Conservation (phyloP, 2,888 invertebrate species). For the Melangyna quadrimaculata region DNA sequence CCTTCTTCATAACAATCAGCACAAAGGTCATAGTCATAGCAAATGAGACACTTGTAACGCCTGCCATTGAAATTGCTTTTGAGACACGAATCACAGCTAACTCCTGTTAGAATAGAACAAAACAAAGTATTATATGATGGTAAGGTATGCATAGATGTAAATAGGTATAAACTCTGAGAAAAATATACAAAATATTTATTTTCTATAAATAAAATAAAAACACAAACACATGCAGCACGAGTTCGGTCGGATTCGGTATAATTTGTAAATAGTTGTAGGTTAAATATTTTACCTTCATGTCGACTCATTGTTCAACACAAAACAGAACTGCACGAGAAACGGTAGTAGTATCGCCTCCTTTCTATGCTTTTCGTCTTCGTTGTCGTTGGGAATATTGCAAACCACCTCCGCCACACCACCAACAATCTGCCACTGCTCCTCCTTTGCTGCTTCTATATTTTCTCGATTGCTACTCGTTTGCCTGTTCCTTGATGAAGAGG, state of each 20-base stretch:
- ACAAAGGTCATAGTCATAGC: slow-evolving; percentile 99
- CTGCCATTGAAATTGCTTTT: slow-evolving; percentile 98
- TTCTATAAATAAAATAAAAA: slow-evolving; percentile 24
- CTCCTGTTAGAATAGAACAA: slow-evolving; percentile 86
- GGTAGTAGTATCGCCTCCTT: slow-evolving; percentile 47
- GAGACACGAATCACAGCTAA: slow-evolving; percentile 99
- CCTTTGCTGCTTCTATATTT: not conserved
- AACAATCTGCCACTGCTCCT: not conserved
- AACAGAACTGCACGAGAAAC: slow-evolving; percentile 69
- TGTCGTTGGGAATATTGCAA: slow-evolving; percentile 58
- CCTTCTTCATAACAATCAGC: slow-evolving; percentile 97
- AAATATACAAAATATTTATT: not conserved
- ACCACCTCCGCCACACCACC: slow-evolving; percentile 51
- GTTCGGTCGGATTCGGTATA: not conserved
- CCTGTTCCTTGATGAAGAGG: slow-evolving; percentile 21
- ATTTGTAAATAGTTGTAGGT: slow-evolving; percentile 23
- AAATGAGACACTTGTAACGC: slow-evolving; percentile 99
- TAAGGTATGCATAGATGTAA: not conserved
- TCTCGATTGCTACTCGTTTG: not conserved
- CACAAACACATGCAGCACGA: slow-evolving; percentile 9
- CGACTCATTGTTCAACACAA: slow-evolving; percentile 88
- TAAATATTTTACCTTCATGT: slow-evolving; percentile 90
- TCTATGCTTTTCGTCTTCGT: slow-evolving; percentile 45
- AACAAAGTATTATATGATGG: slow-evolving; percentile 1
- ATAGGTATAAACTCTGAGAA: not conserved